Percentiles rank a stretch among this genome's conserved stretches.
Evolutionary conservation across 2,888 invertebrate genomes (phyloP).

Genomic region (Erpobdella octoculata): DNA sequence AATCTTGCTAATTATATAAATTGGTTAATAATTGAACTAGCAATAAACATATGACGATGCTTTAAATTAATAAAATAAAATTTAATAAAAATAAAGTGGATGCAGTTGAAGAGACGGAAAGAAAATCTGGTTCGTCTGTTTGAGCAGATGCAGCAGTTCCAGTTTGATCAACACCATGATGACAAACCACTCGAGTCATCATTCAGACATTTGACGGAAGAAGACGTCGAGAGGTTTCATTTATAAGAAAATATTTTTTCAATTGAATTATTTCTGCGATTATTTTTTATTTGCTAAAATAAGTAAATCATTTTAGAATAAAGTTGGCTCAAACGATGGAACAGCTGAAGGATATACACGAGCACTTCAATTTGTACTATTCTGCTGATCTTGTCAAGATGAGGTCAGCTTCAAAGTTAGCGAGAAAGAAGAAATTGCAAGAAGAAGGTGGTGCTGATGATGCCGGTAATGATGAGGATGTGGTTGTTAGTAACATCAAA

Average conservation of each 20-base stretch:
- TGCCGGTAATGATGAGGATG: slow-evolving; percentile 55
- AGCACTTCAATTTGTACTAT: slow-evolving; percentile 86
- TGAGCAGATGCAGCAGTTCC: slow-evolving; percentile 84
- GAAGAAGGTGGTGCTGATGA: slow-evolving; percentile 46
- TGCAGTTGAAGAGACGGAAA: slow-evolving; percentile 76
- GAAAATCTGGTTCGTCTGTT: slow-evolving; percentile 72
- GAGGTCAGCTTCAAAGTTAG: slow-evolving; percentile 58
- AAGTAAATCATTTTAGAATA: slow-evolving; percentile 39
- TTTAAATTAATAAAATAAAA: not conserved
- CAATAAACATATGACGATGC: not conserved
- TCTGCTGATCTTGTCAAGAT: slow-evolving; percentile 58
- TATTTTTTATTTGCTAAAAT: not conserved
- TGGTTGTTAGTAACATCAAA: slow-evolving; percentile 62
- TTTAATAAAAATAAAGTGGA: slow-evolving; percentile 42
- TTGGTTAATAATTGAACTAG: not conserved
- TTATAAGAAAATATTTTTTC: not conserved
- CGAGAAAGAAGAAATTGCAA: slow-evolving; percentile 53
- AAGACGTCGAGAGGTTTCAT: slow-evolving; percentile 59
- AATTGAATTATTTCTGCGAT: not conserved
- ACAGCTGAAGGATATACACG: slow-evolving; percentile 83
- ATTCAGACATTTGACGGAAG: slow-evolving; percentile 72
- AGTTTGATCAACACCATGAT: slow-evolving; percentile 74
- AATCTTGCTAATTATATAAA: too few relatives aligned
- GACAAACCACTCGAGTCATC: slow-evolving; percentile 77
- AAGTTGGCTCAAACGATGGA: slow-evolving; percentile 59